phyloP scores from a whole-genome alignment of 2,888 invertebrate genomes.

The Lamellibrachia satsuma region DNA sequence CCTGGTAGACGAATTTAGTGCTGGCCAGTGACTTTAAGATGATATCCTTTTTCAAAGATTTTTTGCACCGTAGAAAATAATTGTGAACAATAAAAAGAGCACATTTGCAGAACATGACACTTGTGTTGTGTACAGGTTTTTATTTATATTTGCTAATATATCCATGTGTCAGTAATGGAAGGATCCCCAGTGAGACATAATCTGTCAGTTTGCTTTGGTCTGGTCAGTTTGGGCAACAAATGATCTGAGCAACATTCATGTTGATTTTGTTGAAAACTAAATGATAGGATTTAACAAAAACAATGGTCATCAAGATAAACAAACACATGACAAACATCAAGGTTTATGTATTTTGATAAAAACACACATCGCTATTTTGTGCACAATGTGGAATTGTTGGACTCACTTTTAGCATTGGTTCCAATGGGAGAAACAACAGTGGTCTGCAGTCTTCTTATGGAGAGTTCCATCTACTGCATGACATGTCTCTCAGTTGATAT shows the following conservation, averaged over 20 bases:
- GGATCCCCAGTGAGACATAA: neutral
- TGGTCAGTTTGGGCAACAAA: neutral
- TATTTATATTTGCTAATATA: no score
- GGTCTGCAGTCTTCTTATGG: neutral
- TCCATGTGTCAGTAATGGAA: neutral
- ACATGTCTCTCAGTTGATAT: neutral
- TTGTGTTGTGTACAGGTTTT: no score
- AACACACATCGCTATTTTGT: neutral
- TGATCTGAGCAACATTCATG: neutral
- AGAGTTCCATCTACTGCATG: neutral
- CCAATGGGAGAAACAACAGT: neutral
- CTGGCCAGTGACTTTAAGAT: no score
- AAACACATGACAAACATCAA: neutral
- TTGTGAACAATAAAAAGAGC: no score
- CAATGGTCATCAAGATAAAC: neutral
- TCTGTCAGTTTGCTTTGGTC: neutral
- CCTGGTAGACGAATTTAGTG: no score
- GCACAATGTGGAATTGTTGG: neutral
- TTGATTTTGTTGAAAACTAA: neutral
- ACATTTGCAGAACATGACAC: no score
- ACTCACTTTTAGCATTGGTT: neutral
- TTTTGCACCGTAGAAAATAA: no score
- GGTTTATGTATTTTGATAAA: no score
- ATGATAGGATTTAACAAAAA: neutral
- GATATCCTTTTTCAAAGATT: no score